Percentiles rank a stretch among this genome's conserved stretches.
Evolutionary conservation across 2,888 invertebrate genomes (phyloP).

Genomic region (Campopleginae sp.): DNA sequence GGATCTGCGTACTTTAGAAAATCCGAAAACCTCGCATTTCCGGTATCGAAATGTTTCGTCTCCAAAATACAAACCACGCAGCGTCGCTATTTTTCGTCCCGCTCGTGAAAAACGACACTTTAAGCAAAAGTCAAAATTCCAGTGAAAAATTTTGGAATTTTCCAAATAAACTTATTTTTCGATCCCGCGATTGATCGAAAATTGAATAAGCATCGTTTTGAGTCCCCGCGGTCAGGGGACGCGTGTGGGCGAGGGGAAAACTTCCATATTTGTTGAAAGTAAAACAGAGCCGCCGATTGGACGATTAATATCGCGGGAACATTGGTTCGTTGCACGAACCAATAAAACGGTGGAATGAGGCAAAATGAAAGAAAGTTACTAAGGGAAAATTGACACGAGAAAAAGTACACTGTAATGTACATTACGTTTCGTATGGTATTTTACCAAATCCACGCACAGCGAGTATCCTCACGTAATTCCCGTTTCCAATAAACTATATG

Average conservation of each 20-base stretch:
- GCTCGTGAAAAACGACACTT: no score
- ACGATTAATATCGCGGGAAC: conserved; percentile 32
- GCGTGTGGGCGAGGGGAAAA: neutral
- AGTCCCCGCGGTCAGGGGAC: neutral
- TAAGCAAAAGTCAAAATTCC: neutral
- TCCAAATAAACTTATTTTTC: no score
- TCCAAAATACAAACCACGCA: no score
- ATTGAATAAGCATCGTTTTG: neutral
- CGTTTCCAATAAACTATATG: conserved; percentile 56
- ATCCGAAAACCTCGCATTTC: neutral
- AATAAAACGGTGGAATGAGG: conserved; percentile 69
- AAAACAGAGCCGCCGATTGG: conserved; percentile 23
- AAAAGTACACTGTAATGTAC: conserved; percentile 85
- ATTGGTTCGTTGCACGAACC: conserved; percentile 45
- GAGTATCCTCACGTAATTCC: conserved; percentile 72
- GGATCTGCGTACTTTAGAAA: neutral
- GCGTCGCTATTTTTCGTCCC: no score
- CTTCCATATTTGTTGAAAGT: conserved; percentile 1
- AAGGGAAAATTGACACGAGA: conserved; percentile 20
- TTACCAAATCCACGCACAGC: conserved; percentile 83
- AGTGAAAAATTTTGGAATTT: no score
- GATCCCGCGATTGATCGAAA: neutral
- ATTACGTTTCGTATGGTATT: conserved; percentile 87
- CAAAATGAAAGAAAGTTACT: conserved; percentile 39
- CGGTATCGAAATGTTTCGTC: neutral